These are phyloP conservation scores for Cairina moschata DNA, from an alignment of 2,113 vertebrate species.

Conservation along the genomic window DNA sequence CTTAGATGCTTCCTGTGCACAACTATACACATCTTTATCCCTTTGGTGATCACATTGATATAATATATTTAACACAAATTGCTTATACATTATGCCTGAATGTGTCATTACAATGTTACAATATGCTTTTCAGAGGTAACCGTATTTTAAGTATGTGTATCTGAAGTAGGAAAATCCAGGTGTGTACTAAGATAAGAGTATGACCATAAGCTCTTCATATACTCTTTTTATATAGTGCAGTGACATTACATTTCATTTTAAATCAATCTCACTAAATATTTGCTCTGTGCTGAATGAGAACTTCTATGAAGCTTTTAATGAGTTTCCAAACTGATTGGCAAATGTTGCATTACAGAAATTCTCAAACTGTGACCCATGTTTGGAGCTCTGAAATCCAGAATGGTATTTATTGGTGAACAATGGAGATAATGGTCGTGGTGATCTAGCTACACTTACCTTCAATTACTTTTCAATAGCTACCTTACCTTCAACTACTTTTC, in stretches of 20 bases:
- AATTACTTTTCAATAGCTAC: too few relatives aligned
- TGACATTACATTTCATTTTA: not conserved
- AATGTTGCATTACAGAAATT: not conserved
- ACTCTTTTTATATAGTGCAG: not conserved
- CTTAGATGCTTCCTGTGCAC: not conserved
- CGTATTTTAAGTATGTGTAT: not conserved
- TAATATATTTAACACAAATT: not conserved
- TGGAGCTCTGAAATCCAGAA: not conserved
- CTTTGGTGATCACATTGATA: not conserved
- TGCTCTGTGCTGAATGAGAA: not conserved
- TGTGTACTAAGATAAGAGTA: not conserved
- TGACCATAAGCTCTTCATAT: not conserved
- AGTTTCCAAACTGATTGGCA: not conserved
- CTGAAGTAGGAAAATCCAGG: not conserved
- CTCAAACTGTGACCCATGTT: not conserved
- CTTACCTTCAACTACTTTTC: too few relatives aligned
- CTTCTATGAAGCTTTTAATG: not conserved
- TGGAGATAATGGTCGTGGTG: not conserved
- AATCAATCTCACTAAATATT: not conserved
- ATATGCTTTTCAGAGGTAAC: not conserved
- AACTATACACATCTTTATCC: not conserved
- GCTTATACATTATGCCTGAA: fast-evolving
- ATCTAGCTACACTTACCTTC: not conserved
- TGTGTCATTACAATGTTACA: not conserved
- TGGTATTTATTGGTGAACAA: not conserved